Evolutionary conservation across 2,113 vertebrate genomes (phyloP).

Genomic region (Oreochromis spilurus): DNA sequence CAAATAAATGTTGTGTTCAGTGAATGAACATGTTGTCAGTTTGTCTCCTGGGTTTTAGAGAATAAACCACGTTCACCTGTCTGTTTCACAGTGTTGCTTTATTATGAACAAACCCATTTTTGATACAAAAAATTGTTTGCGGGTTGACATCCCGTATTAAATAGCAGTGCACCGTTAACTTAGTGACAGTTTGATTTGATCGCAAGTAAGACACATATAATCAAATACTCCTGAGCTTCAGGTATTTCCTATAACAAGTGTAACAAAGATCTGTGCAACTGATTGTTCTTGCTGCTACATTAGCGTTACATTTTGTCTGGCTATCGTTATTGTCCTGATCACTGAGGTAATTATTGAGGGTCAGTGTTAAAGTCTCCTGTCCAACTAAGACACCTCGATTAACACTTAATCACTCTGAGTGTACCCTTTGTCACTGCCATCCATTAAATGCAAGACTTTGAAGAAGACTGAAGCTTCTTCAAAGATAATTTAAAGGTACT

Average conservation of each 20-base stretch:
- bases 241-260: not conserved
- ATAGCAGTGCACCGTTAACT: not conserved
- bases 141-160: not conserved
- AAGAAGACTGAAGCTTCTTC: not conserved
- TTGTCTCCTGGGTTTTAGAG: not conserved
- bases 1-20: not conserved
- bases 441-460: not conserved
- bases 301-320: not conserved
- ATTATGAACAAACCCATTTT: constrained; percentile 20
- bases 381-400: not conserved
- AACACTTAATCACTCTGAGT: not conserved
- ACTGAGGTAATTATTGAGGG: not conserved
- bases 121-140: constrained; percentile 14
- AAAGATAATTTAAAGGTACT: not conserved
- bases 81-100: constrained; percentile 38
- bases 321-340: not conserved
- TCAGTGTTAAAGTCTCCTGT: not conserved
- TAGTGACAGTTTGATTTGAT: not conserved
- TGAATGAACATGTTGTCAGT: not conserved
- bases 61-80: not conserved
- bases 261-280: not conserved
- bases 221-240: constrained; percentile 14
- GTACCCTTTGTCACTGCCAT: not conserved
- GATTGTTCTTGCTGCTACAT: not conserved
- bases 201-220: not conserved